Base-by-base conservation (phyloP, 1,140 invertebrate species). In the Conus ventricosus region DNA sequence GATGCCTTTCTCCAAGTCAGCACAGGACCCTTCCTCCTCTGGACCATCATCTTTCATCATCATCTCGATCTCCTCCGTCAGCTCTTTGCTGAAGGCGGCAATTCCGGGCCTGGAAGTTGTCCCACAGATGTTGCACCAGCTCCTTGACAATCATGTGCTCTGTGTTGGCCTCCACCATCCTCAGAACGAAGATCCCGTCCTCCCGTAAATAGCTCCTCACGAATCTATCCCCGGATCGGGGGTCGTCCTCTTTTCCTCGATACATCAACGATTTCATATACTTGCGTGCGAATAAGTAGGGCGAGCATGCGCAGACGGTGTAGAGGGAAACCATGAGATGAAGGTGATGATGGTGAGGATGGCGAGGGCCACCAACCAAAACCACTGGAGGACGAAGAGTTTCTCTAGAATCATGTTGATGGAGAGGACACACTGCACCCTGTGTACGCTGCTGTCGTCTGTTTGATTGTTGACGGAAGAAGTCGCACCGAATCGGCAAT, bases 391-490 rank as follows among this genome's bases (percentile, higher is more conserved):
- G 25, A 96, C 93, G 88, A 95, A 96, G 23, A 96, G 95, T 90
- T 96, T 96, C 90, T 96, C 95, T 87, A 96, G 95, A 91, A 95
- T 96, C 75, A 95, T 93, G 89, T 96, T 96, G 76, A 96, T 95
- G 82, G 96, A 95, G 0, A 96, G 93, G 2, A 95, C 94, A 89
- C 95, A 96, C 85, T 96, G 95, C 4, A 95, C 93, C 6, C 92
- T 92, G 60, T 90, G 92, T 15, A 90, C 76, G 82, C 92, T 88
- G 51, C 23, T 71, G 15, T 53, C 82, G 57, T 6, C 53, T 39
- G 39, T n/a, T 10, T 7, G 10, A 25, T 39, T 80, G 78, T 25
- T 80, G 23, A 11, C 8, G 11, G 75, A 0, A 78, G 27, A 78
- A n/a, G 75, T 13, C 23, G 15, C 39, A 39, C 39, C 25, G 25